These are phyloP conservation scores for Sebastes trivittatus DNA, from an alignment of 2,797 vertebrate species.

Conservation along the genomic window DNA sequence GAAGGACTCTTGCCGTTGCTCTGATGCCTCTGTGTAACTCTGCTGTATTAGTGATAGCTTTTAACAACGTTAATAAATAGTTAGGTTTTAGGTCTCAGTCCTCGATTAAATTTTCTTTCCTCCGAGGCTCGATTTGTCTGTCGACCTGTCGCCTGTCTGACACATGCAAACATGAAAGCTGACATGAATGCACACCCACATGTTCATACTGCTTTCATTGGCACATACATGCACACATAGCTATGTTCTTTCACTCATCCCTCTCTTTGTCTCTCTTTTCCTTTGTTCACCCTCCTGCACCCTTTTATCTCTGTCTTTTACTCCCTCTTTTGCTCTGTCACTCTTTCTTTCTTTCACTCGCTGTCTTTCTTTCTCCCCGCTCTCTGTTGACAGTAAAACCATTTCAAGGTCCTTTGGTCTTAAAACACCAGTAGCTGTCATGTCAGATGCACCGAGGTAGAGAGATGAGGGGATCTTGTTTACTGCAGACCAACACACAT, in stretches of 20 bases:
- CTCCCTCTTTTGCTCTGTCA: neutral
- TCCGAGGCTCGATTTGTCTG: neutral
- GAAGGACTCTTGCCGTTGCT: conserved; percentile 9
- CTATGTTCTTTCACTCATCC: neutral
- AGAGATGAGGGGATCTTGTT: conserved; percentile 17
- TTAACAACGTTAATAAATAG: conserved; percentile 10
- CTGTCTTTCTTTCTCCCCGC: neutral
- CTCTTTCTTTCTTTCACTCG: neutral
- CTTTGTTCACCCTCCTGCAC: neutral
- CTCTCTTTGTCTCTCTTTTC: neutral
- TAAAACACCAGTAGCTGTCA: conserved; percentile 31
- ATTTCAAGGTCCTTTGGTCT: conserved; percentile 41
- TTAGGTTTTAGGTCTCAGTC: neutral
- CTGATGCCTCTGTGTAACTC: neutral
- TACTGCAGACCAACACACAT: neutral
- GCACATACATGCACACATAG: neutral
- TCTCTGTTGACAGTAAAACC: conserved; percentile 32
- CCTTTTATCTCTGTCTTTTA: neutral
- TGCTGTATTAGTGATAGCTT: neutral
- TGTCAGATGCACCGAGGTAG: conserved; percentile 7
- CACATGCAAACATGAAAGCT: neutral
- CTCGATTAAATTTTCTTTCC: neutral
- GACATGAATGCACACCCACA: neutral
- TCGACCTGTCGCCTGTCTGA: neutral
- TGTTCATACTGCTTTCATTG: neutral